Conservation (phyloP, 2,797 vertebrate genomes). For the Graptemys geographica region DNA sequence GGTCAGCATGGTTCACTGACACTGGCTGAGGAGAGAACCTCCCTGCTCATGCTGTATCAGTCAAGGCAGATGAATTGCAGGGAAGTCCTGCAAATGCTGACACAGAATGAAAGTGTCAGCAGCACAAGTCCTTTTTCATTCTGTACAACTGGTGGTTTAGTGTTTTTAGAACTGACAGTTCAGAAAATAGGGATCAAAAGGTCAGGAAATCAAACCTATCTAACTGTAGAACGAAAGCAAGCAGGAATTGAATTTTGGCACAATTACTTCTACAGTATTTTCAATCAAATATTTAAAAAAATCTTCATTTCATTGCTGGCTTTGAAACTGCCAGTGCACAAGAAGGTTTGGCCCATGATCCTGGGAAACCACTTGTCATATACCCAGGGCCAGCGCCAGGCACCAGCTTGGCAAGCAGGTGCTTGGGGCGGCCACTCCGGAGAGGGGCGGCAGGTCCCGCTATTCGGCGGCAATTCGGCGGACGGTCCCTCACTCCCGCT, state of each 20-base stretch:
- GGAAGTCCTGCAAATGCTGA: neutral
- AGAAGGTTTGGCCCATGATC: slow-evolving; percentile 8
- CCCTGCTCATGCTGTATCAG: accelerated
- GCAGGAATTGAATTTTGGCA: neutral
- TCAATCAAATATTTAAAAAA: neutral
- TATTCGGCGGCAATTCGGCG: no score
- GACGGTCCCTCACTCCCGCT: no score
- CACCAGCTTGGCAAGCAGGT: no score
- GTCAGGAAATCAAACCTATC: neutral
- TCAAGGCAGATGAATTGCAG: neutral
- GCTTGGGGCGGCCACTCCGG: no score
- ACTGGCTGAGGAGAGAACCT: neutral
- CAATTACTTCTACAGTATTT: neutral
- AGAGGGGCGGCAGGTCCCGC: no score
- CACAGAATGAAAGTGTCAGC: neutral
- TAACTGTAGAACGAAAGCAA: neutral
- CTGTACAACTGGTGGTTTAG: neutral
- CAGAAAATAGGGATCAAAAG: neutral
- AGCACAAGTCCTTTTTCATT: neutral
- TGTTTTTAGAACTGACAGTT: neutral
- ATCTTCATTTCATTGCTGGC: slow-evolving; percentile 14
- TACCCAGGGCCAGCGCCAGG: neutral
- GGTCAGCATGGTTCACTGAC: neutral
- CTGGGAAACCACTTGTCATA: slow-evolving; percentile 53
- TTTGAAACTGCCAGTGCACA: neutral